Evolutionary conservation across 2,113 vertebrate species (phyloP).

Genomic region (Macrotis lagotis): DNA sequence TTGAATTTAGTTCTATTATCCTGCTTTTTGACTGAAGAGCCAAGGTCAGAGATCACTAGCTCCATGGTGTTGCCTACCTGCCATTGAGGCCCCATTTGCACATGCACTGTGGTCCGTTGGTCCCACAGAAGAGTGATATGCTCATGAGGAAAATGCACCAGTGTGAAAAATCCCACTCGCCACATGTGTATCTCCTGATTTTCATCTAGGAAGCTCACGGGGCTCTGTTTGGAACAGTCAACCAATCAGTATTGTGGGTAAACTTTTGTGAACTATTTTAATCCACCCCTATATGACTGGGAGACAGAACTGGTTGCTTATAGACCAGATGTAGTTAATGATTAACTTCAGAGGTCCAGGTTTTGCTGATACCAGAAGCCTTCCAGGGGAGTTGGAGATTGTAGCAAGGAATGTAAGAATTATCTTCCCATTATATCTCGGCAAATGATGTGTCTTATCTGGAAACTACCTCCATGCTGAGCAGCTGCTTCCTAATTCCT

Average conservation of each 20-base stretch:
- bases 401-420: background rate
- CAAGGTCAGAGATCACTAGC: background rate
- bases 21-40: background rate
- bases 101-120: conserved; percentile 93
- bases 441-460: background rate
- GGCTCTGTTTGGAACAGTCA: conserved; percentile 83
- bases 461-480: background rate
- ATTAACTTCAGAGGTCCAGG: background rate
- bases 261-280: background rate
- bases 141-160: conserved; percentile 90
- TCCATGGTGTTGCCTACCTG: conserved; percentile 84
- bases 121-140: conserved; percentile 95
- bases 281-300: background rate
- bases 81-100: conserved; percentile 95
- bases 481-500: background rate
- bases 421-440: background rate
- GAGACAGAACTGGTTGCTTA: background rate
- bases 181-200: conserved; percentile 88
- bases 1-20: background rate
- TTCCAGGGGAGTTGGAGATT: background rate
- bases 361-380: background rate
- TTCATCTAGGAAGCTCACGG: conserved; percentile 88
- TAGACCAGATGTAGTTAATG: background rate
- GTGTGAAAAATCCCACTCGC: conserved; percentile 92
- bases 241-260: background rate